A percentile compares a stretch with the other conserved stretches of the same genome.
Conservation (phyloP, 35 echinoderm and acorn worm species). For the Amphiura filiformis region DNA sequence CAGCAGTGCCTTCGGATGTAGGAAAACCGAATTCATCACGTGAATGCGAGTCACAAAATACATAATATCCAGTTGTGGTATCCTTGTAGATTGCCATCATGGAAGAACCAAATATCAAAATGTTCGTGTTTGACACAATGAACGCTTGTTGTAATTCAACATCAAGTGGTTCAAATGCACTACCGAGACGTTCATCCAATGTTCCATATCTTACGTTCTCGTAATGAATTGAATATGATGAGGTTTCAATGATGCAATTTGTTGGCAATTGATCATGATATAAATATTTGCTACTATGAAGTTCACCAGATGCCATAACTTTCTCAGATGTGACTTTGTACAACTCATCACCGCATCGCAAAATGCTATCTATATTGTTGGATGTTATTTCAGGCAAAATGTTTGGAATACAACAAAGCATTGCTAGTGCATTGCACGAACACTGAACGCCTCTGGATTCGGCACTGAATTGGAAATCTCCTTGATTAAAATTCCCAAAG, state of each 20-base stretch:
- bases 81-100: neutral
- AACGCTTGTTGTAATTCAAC: constrained; percentile 9
- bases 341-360: neutral
- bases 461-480: neutral
- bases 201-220: neutral
- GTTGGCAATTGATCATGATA: neutral
- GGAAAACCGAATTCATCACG: neutral
- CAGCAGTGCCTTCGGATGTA: neutral
- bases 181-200: neutral
- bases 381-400: neutral
- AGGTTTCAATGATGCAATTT: neutral
- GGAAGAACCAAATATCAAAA: neutral
- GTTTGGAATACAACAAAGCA: neutral
- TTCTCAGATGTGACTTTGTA: neutral
- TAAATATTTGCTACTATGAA: neutral
- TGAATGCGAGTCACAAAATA: neutral
- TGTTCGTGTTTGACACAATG: neutral
- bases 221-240: neutral
- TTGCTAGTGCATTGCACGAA: neutral
- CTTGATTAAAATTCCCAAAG: neutral
- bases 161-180: neutral
- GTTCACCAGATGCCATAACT: neutral
- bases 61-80: neutral
- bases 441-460: neutral
- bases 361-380: neutral